Evolutionary conservation across 2,113 vertebrate species (phyloP).

Genomic region (Pimephales promelas): DNA sequence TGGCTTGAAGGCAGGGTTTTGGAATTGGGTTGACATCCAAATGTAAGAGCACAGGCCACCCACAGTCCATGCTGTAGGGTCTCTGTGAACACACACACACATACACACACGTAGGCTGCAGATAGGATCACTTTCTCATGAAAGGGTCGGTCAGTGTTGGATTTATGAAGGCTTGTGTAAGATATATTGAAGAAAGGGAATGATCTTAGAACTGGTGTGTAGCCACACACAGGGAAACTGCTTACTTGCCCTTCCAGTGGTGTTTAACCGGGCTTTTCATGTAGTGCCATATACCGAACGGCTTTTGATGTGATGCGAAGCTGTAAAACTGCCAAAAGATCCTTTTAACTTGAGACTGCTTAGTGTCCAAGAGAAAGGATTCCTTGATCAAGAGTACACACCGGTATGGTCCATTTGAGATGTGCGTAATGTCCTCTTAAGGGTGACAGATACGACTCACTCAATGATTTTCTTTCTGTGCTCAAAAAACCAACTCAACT

Average conservation of each 20-base stretch:
- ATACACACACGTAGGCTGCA: background rate
- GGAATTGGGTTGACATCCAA: conserved; percentile 66
- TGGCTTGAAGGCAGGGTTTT: conserved; percentile 59
- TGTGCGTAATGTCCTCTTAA: background rate
- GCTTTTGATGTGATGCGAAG: conserved; percentile 41
- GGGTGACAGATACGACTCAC: background rate
- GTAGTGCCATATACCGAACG: conserved; percentile 35
- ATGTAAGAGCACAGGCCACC: conserved; percentile 70
- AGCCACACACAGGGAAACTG: background rate
- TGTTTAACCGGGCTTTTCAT: conserved; percentile 28
- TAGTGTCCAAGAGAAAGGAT: conserved; percentile 22
- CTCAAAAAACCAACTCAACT: background rate
- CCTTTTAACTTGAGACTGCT: conserved; percentile 49
- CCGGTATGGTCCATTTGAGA: background rate
- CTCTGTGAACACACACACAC: conserved; percentile 28
- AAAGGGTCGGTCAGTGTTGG: background rate
- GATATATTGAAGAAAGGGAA: conserved; percentile 7
- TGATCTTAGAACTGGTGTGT: background rate
- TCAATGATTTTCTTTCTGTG: background rate
- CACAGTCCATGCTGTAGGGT: conserved; percentile 63
- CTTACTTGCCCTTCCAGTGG: background rate
- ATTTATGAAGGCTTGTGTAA: background rate
- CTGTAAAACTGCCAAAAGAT: conserved; percentile 46
- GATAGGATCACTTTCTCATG: background rate
- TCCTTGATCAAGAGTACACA: conserved; percentile 18